Conservation (phyloP, 2,113 vertebrate species). For the Macrotus californicus region DNA sequence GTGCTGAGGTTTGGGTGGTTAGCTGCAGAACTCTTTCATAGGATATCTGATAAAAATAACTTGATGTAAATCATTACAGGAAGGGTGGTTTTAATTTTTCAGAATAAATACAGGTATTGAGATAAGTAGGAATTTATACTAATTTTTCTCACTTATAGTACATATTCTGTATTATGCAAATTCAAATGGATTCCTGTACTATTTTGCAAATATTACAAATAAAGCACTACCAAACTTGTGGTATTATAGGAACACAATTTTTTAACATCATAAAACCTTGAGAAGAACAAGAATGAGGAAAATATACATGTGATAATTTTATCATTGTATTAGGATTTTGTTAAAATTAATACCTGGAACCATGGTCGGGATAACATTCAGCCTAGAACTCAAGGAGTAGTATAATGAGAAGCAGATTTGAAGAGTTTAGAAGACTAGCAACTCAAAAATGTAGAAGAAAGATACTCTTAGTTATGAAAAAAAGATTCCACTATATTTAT, state of each 20-base stretch:
- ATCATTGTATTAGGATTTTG: background rate
- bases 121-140: background rate
- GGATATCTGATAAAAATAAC: background rate
- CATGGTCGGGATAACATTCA: background rate
- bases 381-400: background rate
- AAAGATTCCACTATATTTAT: background rate
- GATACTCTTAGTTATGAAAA: background rate
- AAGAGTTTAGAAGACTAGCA: background rate
- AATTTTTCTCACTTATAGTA: background rate
- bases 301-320: constrained; percentile 14
- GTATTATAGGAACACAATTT: background rate
- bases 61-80: background rate
- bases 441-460: background rate
- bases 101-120: background rate
- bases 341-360: constrained; percentile 30
- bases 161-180: background rate
- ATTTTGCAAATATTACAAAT: background rate
- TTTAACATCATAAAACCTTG: background rate
- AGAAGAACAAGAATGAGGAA: background rate
- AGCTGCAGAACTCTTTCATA: background rate
- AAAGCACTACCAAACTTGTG: background rate
- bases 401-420: background rate
- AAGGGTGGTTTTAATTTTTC: constrained; percentile 22
- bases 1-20: background rate
- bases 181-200: background rate